Evolutionary conservation across 2,888 invertebrate species (phyloP), one percentile per base, ranked within the genome.

Genomic region (Nemurella pictetii): DNA sequence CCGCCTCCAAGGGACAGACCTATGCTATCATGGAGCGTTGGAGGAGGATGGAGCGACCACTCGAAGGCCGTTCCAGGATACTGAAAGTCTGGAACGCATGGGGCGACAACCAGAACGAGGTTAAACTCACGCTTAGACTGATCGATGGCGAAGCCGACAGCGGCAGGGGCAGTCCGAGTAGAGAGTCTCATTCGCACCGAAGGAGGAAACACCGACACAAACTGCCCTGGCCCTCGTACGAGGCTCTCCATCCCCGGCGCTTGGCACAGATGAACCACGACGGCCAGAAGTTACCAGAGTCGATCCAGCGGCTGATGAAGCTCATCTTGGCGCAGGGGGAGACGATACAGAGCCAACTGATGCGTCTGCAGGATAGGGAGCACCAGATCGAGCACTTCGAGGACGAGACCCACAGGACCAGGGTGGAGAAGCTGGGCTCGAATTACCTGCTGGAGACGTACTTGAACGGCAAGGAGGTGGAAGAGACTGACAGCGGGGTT

Each of bases 401-500:
- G 91, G 95, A 95, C 88, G 94, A 95, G 89, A 94, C 95, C 32
- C 96, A 96, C 90, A 93, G 94, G 87, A 93, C 92, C 78, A 91
- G 95, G 81, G 94, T 95, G 90, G 93, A 94, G 87, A 94, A 95
- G 88, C 93, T 95, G 88, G 96, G 96, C 26, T 95, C 95, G 86
- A 96, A 96, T 90, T 96, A 96, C 89, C 92, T 96, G 81, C 91
- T 96, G 25, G 95, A 96, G 89, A 94, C 96, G 0, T 96, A 96
- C 89, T 91, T 96, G 77, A 92, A 92, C 87, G 85, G 85, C 32
- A 92, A 92, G 86, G 93, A 92, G 87, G 93, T 94, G 29, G 94
- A 93, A n/a, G 94, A 94, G 89, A 94, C 94, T 88, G 94, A 94
- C 88, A 94, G 94, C 86, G 94, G 94, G 0, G 93, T 94, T 81